These are phyloP conservation scores for Empis stercorea DNA, from an alignment of 2,888 invertebrate genomes.

Conservation along the genomic window DNA sequence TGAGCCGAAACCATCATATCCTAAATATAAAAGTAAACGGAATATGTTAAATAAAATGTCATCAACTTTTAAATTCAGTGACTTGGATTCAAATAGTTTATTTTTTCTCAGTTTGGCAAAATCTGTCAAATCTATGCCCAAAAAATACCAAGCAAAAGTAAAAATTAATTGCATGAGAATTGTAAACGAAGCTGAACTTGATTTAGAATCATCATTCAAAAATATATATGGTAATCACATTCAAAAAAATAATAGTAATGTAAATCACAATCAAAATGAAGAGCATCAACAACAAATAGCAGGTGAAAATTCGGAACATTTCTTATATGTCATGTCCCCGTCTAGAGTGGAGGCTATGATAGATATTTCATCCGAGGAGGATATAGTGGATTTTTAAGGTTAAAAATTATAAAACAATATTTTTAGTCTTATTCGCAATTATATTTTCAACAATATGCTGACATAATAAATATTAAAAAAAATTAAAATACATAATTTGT, in stretches of 20 bases:
- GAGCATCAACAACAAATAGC: constrained; percentile 5
- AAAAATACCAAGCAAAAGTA: constrained; percentile 31
- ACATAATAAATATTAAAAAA: not conserved
- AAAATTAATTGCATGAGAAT: constrained; percentile 36
- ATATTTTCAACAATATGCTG: not conserved
- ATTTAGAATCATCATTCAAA: constrained; percentile 10
- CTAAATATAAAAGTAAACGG: too few species aligned
- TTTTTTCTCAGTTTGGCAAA: constrained; percentile 33
- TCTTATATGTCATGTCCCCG: constrained; percentile 35
- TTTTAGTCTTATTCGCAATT: not conserved
- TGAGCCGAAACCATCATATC: too few species aligned
- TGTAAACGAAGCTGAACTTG: constrained; percentile 33
- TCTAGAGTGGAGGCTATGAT: constrained; percentile 35
- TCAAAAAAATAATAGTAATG: constrained; percentile 5
- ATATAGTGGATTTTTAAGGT: constrained; percentile 9
- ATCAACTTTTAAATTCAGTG: constrained; percentile 12
- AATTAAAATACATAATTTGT: too few species aligned
- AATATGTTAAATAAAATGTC: too few species aligned
- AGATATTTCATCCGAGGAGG: constrained; percentile 32
- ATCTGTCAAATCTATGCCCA: constrained; percentile 32
- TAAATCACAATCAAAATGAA: constrained; percentile 3
- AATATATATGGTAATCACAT: not conserved
- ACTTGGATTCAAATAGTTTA: constrained; percentile 32
- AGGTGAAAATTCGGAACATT: constrained; percentile 27
- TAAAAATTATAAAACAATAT: not conserved